Evolutionary conservation across 2,888 invertebrate genomes (phyloP).

Genomic region (Ceramica pisi): DNA sequence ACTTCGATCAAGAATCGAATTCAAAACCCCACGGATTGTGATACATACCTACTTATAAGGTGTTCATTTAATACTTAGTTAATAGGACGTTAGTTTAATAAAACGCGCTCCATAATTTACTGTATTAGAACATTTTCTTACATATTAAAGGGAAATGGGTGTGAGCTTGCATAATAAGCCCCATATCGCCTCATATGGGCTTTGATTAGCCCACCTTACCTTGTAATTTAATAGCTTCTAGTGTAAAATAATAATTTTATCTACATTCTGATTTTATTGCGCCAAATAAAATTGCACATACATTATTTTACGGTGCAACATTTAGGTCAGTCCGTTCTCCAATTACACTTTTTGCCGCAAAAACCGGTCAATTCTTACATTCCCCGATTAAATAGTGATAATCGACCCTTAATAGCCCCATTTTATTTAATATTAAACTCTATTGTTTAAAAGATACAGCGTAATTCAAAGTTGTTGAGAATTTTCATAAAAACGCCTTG

Average conservation of each 20-base stretch:
- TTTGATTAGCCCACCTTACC: slow-evolving; percentile 54
- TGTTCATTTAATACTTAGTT: slow-evolving; percentile 29
- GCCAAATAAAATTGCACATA: slow-evolving; percentile 43
- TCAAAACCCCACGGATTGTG: not conserved
- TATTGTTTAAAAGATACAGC: slow-evolving; percentile 52
- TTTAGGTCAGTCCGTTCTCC: slow-evolving; percentile 45
- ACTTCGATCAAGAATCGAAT: not conserved
- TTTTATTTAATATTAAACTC: slow-evolving; percentile 45
- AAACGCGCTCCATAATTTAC: slow-evolving; percentile 58
- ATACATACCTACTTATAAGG: not conserved
- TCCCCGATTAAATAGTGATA: slow-evolving; percentile 30
- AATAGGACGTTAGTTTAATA: slow-evolving; percentile 48
- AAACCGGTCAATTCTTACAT: slow-evolving; percentile 19
- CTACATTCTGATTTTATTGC: slow-evolving; percentile 47
- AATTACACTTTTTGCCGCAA: slow-evolving; percentile 38
- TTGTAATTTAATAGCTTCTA: slow-evolving; percentile 50
- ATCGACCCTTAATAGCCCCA: slow-evolving; percentile 27
- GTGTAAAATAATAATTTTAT: slow-evolving; percentile 49
- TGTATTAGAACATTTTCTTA: slow-evolving; percentile 51
- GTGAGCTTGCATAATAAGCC: slow-evolving; percentile 55
- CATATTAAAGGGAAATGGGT: slow-evolving; percentile 53
- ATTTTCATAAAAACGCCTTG: slow-evolving; percentile 64
- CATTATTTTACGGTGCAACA: slow-evolving; percentile 26
- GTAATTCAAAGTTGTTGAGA: slow-evolving; percentile 52
- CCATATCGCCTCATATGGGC: slow-evolving; percentile 61